Evolutionary conservation across 2,113 vertebrate species (phyloP), one percentile per base, ranked within the genome.

Genomic region (Xenopus borealis): DNA sequence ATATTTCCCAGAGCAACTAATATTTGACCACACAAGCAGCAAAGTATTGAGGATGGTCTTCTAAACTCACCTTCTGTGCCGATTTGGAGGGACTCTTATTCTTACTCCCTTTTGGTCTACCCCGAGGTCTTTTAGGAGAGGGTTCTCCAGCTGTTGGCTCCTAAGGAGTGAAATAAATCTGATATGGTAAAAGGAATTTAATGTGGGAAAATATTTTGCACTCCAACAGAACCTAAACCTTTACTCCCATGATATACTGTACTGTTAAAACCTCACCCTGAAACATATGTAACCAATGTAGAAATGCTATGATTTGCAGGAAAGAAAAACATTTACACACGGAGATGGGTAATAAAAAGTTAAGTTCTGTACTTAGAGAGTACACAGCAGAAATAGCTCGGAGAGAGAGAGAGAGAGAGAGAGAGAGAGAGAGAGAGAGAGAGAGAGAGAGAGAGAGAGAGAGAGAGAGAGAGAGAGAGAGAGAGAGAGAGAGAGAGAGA

Each of bases 21-120:
- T 16, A 18, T 53, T 20, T 16, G 57, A 45, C 58, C 58, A 69
- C 58, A 76, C 27, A 44, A 55, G 57, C 13, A 13, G 30, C 40
- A 55, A 30, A 46, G 45, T 12, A 30, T 30, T 67, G 55, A 19
- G 4, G 12, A 69, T 70, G 66, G 40, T 19, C 46, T 63, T 53
- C 58, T 69, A 79, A 83, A 82, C 93, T 94, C 90, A 98, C 96
- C 96, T 95, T 98, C 88, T 95, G 94, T 67, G 92, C 94, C 84
- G 95, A 94, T 92, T 98, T 98, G 69, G 95, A 97, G 33, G 96
- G 95, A 78, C 95, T 94, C 93, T 98, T 98, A 90, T 97, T 98
- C 91, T 98, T 98, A 90, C 96, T 98, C 89, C 96, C 96, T 91
- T 96, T 98, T 73, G 96, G 95, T 88, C 96, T 93, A 87, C 96